phyloP scores from a whole-genome alignment of 1,140 invertebrate species.

The Phthorimaea operculella region DNA sequence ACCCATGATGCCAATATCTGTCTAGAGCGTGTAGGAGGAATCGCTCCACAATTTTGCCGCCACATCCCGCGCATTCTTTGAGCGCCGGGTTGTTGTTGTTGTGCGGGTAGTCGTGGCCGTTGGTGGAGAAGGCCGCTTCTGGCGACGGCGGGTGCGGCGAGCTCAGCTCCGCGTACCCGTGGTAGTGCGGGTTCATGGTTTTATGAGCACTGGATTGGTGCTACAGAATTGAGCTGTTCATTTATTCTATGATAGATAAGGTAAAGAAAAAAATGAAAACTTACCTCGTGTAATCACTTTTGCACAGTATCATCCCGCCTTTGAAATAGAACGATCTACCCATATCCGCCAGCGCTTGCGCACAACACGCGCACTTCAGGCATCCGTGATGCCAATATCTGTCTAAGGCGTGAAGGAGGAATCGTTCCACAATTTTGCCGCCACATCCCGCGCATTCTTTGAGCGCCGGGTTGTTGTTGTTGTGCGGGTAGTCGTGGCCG shows the following conservation, averaged over 20 bases:
- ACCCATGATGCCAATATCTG: constrained; percentile 93
- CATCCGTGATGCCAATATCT: constrained; percentile 94
- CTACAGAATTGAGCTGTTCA: too few species aligned
- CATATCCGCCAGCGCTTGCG: constrained; percentile 86
- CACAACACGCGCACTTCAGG: constrained; percentile 91
- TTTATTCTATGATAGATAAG: too few species aligned
- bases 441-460: constrained; percentile 76
- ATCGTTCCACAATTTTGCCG: constrained; percentile 88
- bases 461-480: constrained; percentile 72
- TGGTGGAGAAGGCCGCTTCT: constrained; percentile 66
- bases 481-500: constrained; percentile 64
- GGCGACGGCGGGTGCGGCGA: constrained; percentile 75
- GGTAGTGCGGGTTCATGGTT: constrained; percentile 79
- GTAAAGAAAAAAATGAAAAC: too few species aligned
- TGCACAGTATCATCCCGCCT: constrained; percentile 93
- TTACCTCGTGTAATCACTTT: constrained; percentile 95
- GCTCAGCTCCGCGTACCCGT: constrained; percentile 75
- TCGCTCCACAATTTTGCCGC: too few species aligned
- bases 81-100: constrained; percentile 72
- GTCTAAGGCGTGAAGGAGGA: constrained; percentile 87
- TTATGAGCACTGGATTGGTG: too few species aligned
- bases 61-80: too few species aligned
- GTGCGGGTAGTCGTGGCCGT: constrained; percentile 63
- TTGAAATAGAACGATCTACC: constrained; percentile 91
- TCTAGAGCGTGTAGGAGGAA: constrained; percentile 89